Evolutionary conservation across 2,888 invertebrate species (phyloP), one percentile per base, ranked within the genome.

Genomic region (Bombylius discolor): DNA sequence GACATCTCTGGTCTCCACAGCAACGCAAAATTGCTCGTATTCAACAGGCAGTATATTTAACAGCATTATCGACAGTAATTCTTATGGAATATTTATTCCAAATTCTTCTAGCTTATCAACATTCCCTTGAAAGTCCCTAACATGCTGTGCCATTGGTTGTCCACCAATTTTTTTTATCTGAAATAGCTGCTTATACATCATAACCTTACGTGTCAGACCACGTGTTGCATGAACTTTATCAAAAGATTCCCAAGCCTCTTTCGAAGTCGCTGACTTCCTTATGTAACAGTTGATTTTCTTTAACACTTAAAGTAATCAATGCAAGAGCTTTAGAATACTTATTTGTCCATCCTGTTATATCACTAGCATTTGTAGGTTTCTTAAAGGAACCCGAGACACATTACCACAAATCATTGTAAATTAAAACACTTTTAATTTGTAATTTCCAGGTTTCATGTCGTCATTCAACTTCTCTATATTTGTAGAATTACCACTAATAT

Each of bases 261-360:
- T 47, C 12, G 51, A 57, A 12, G 49, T 52, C 32, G 52, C 50
- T 6, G 53, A 42, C n/a, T 55, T 57, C 47, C 52, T 59, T 5
- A 59, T 49, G 42, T 53, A 36, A 13, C 52, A n/a, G 45, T 52
- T 59, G 56, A 39, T 14, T 51, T 48, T 56, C 48, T 12, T 49
- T 54, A 31, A 59, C 48, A 8, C 54, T 34, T 5, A 59, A 47
- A 13, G 54, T n/a, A 11, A 58, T 56, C 12, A 47, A 42, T 9
- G 56, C 55, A 11, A 58, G 49, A 33, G 52, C 58, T 49, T 52
- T 54, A 12, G 39, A 48, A 53, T 58, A 54, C 14, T 58, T 56
- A 5, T 9, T 31, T 11, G 23, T 23, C 56, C 58, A 56, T 11
- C 46, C 52, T 14, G 13, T 42, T 42, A 14, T 46, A n/a, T 14